Base-by-base conservation (phyloP, 2,113 vertebrate species). In the Corydoras maculifer region DNA sequence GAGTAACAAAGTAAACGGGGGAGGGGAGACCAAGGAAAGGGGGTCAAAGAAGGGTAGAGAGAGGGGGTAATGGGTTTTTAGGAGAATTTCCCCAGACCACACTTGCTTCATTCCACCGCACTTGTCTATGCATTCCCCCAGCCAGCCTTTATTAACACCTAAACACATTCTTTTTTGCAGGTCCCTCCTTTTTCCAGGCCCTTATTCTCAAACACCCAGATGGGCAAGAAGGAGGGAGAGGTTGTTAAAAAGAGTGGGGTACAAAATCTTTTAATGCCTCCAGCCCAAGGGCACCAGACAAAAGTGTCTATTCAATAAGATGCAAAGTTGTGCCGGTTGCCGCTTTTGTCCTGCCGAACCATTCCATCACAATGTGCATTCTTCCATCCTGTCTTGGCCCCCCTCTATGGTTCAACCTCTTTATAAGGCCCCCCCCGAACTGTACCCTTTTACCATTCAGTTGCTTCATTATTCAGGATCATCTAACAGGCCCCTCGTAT, bases 361-460 rank as follows among this genome's bases (percentile, higher is more conserved):
- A 87, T 87, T 88, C 82, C 86, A 89, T 89, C 84, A 89, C 87
- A 90, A 88, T 87, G 80, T 76, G 78, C 80, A 84, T 86, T 88
- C 85, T 87, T 77, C 77, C 53, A 78, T 80, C 82, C 80, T 81
- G 82, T 79, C 80, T 77, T 72, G 65, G 68, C 53, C 78, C 74
- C 69, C 35, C 18, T 25, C 18, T 25, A 25, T 25, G 18, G 18
- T 25, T 25, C 18, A 25, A 25, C 18, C 18, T 25, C 18, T 25
- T 25, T 25, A 25, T 1, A 25, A 25, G 18, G 18, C 18, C 18
- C 18, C 2, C 18, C 18, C 18, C 18, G 18, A 25, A 25, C 18
- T 25, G 18, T 25, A 43, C 35, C 7, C 4, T 43, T 43, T 43
- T 43, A 43, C 35, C 7, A 43, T 43, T 43, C 35, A 43, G 35